Base-by-base conservation (phyloP, 2,888 invertebrate genomes). In the Pandemis heparana region DNA sequence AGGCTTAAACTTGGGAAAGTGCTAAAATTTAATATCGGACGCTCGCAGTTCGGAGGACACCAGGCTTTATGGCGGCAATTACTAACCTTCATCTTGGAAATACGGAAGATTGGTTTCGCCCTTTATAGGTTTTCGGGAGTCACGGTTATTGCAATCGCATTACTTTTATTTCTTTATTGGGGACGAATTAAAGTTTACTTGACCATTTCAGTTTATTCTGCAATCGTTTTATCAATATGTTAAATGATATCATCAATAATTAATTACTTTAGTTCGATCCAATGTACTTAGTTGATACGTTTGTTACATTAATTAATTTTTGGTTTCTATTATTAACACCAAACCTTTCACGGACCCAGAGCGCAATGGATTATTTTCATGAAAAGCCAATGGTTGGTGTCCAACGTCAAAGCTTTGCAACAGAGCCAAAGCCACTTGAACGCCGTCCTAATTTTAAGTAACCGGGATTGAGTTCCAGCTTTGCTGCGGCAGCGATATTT, bases 41-140 rank as follows among this genome's bases (percentile, higher is more conserved):
- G 78, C 85, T 83, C 83, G 82, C 85, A 85, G 85, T 88, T 89
- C 83, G 82, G 85, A 86, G 86, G 89, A 89, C 89, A 92, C 89
- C 91, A 86, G 90, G 89, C 80, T 93, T 94, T 92, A 94, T 89
- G 82, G 87, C 80, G 75, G 87, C 92, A 91, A 93, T 94, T 92
- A 90, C 92, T 88, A 90, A 87, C 90, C 89, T 89, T 92, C 91
- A 89, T 90, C 88, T 88, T 83, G 82, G 86, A 89, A 91, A 91
- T 87, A 85, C 83, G 86, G 85, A 83, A 87, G 89, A 92, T 92
- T 90, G 91, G 87, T 87, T 89, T 87, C 82, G 84, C 83, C 85
- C 89, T 91, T 92, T 91, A 93, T 90, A 86, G 87, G 85, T 86
- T 87, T 88, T 87, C 79, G 84, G 83, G 78, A 85, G 83, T 85